Evolutionary conservation across 2,888 invertebrate genomes (phyloP), one percentile per base, ranked within the genome.

Genomic region (Heliconius aoede): DNA sequence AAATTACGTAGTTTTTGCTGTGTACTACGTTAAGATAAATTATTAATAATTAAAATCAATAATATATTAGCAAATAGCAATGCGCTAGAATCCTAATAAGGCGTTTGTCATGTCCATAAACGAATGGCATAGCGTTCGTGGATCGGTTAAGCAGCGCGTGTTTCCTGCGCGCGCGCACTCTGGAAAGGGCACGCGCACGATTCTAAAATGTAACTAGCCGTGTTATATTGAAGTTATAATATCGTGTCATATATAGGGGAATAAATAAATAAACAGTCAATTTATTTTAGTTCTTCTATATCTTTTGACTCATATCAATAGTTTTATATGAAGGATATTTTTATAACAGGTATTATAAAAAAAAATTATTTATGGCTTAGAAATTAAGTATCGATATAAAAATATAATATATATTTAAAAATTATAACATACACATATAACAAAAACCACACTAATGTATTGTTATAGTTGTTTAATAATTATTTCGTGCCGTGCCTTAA

Each of bases 81-180:
- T 78, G 89, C 87, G 87, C 88, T 84, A 79, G 83, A 86, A 86
- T 85, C 86, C 85, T 84, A 85, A 83, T 84, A 85, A 85, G 86
- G 87, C 83, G 85, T 87, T 87, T 88, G 86, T 87, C 86, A 86
- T 85, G 86, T 85, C 85, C 82, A 84, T 87, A 84, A 85, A 84
- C 84, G 84, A 83, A 84, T 85, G 84, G 79, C 80, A 83, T 84
- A 83, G 81, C 84, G 83, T 82, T 83, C 84, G 83, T 83, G 84
- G 83, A 84, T 84, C 85, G 85, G 80, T 80, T 84, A 86, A n/a
- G 86, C 87, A 88, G 88, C 87, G 90, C 91, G 88, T 89, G 91
- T 86, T 91, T 91, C 91, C 92, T 91, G 93, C 89, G 88, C 83
- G 84, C 81, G 85, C 88, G 83, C 79, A 68, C 82, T 82, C 82